Conservation (phyloP, 2,113 vertebrate genomes). For the Petromus typicus region DNA sequence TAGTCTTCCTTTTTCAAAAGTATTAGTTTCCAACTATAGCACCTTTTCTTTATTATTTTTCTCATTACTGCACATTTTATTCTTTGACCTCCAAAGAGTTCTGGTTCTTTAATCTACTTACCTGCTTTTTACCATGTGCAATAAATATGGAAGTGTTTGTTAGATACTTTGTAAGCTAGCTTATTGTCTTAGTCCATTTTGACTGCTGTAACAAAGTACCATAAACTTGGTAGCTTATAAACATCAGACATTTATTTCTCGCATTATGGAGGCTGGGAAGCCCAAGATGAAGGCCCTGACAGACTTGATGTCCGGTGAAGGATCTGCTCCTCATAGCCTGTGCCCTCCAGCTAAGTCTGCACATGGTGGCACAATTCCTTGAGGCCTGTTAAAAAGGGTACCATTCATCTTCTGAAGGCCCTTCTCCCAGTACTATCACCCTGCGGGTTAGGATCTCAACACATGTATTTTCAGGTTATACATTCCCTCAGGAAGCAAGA, state of each 20-base stretch:
- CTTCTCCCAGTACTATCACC: neutral
- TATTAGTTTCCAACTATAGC: conserved; percentile 15
- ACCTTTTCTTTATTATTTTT: neutral
- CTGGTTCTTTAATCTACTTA: conserved; percentile 42
- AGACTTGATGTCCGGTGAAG: neutral
- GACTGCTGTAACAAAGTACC: neutral
- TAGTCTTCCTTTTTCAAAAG: neutral
- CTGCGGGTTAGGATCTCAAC: neutral
- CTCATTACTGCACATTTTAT: neutral
- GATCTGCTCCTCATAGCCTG: neutral
- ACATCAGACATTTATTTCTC: neutral
- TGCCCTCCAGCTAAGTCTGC: neutral
- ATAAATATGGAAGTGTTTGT: conserved; percentile 52
- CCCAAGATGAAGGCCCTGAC: neutral
- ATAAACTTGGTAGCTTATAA: neutral
- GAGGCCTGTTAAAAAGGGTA: neutral
- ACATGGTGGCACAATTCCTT: neutral
- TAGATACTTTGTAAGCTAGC: conserved; percentile 28
- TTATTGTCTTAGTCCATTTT: neutral
- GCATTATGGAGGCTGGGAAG: neutral
- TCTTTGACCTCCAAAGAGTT: conserved; percentile 16
- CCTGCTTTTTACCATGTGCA: neutral
- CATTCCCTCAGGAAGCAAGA: neutral
- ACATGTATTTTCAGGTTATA: neutral
- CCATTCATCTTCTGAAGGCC: neutral